A percentile compares a stretch with the other conserved stretches of the same genome.
Conservation (phyloP, 2,113 vertebrate genomes). For the Laterallus jamaicensis region DNA sequence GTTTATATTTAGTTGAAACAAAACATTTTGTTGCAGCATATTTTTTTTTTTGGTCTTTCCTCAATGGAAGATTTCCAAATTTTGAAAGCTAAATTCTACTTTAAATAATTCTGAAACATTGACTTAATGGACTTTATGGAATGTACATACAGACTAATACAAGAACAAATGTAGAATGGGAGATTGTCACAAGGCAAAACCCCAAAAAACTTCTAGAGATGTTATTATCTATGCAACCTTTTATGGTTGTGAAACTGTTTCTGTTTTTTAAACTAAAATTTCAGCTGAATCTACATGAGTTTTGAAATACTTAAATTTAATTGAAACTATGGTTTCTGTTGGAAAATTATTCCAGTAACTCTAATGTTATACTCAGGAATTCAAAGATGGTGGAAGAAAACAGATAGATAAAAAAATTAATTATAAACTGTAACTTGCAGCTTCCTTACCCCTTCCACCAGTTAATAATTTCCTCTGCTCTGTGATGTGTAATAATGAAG, state of each 20-base stretch:
- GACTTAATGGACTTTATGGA: neutral
- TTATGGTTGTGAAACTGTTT: neutral
- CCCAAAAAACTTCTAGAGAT: neutral
- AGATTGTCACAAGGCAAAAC: neutral
- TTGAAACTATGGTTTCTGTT: neutral
- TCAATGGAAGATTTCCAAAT: neutral
- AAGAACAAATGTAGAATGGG: neutral
- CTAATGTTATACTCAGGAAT: slow-evolving; percentile 67
- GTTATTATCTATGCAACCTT: neutral
- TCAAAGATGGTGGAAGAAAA: slow-evolving; percentile 58
- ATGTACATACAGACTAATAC: neutral
- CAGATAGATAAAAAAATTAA: slow-evolving; percentile 23
- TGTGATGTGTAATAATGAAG: neutral
- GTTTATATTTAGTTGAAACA: neutral
- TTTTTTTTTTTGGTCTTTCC: neutral
- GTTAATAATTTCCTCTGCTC: neutral
- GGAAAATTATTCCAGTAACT: slow-evolving; percentile 32
- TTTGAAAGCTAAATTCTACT: neutral
- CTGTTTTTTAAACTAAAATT: neutral
- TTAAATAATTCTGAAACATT: neutral
- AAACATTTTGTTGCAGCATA: neutral
- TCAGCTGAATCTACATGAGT: neutral
- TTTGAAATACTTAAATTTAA: neutral
- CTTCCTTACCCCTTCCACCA: slow-evolving; percentile 39
- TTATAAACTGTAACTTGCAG: slow-evolving; percentile 32